Evolutionary conservation across 2,797 vertebrate genomes (phyloP), one percentile per base, ranked within the genome.

Genomic region (Smutsia gigantea): DNA sequence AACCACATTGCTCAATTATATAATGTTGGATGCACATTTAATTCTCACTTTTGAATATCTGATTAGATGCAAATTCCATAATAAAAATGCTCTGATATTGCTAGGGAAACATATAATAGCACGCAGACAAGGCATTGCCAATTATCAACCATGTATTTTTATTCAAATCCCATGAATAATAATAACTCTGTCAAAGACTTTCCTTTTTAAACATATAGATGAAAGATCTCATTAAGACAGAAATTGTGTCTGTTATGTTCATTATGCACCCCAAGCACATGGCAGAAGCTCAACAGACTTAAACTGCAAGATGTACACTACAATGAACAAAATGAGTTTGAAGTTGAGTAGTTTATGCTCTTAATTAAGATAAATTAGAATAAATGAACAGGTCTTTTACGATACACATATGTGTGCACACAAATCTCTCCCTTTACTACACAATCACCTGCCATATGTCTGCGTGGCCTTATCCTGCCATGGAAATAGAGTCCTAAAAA

Each of bases 151-250:
- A 66, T 63, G 23, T 53, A 68, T 37, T 34, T 95, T 86, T 53
- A 78, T 29, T 87, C 55, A 49, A 90, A 88, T 75, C 69, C 64
- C 51, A 27, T 83, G 14, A 90, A 53, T 69, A 69, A 59, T 18
- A 64, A 5, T 93, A 82, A 77, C 53, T 42, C 51, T 69, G 17
- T 87, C 25, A 90, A 95, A 95, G 29, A 69, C 4, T 86, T 94
- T 51, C 15, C 57, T 37, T 94, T 82, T 78, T 11, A 66, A 87
- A 93, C 3, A 21, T 69, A 59, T 78, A 82, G 42, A 78, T 5
- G 4, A 94, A 84, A 91, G 25, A 37, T 12, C 4, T 95, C 57
- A 77, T 71, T 87, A 69, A 27, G 29, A n/a, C 19, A 96, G 14
- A 83, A 74, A 79, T 9, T 55, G 15, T 78, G 14, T 68, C 8